These are phyloP conservation scores for Sarcoramphus papa DNA, from an alignment of 2,797 vertebrate species.

Conservation along the genomic window DNA sequence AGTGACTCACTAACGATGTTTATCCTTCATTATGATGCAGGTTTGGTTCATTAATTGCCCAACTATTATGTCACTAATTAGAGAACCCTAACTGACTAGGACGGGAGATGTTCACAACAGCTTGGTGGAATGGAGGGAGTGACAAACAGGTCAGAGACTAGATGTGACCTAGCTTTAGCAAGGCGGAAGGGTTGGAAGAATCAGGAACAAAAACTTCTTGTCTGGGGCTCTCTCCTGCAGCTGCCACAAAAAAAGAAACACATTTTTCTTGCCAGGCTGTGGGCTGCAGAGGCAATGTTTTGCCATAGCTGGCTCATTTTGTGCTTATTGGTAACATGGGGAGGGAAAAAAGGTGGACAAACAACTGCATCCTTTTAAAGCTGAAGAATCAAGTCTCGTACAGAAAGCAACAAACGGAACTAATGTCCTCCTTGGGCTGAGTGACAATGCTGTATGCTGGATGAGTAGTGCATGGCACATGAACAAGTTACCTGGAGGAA, in stretches of 20 bases:
- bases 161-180: background rate
- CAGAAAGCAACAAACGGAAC: background rate
- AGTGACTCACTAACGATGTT: conserved; percentile 46
- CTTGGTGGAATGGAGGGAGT: background rate
- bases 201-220: background rate
- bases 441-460: background rate
- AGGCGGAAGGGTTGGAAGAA: background rate
- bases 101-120: background rate
- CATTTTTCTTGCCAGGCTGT: background rate
- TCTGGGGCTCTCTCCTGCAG: background rate
- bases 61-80: conserved; percentile 17
- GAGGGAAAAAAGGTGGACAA: background rate
- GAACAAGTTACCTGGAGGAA: background rate
- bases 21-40: conserved; percentile 6
- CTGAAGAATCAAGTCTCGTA: background rate
- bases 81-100: background rate
- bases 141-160: background rate
- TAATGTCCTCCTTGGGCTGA: background rate
- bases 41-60: conserved; percentile 32
- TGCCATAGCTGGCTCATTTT: background rate
- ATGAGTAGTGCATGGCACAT: background rate
- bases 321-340: background rate
- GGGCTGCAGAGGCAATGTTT: background rate
- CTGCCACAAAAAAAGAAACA: background rate
- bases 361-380: background rate